Evolutionary conservation across 2,797 vertebrate species (phyloP).

Genomic region (Poeciliopsis gracilis): DNA sequence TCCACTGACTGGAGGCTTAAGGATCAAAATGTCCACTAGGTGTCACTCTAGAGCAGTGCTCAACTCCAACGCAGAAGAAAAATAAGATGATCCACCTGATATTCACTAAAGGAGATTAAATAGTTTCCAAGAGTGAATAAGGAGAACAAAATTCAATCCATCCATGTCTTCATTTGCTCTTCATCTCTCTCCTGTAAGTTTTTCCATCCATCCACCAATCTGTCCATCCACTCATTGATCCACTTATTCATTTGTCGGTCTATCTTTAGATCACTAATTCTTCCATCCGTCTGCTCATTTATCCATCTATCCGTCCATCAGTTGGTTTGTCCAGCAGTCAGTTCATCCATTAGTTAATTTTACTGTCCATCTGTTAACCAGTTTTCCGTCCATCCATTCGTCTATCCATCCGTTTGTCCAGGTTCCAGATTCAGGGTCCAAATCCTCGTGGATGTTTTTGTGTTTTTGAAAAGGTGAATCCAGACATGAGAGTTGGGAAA

Average conservation of each 20-base stretch:
- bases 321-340: no score
- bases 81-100: neutral
- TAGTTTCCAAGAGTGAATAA: neutral
- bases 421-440: neutral
- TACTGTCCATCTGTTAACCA: neutral
- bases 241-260: no score
- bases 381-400: neutral
- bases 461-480: neutral
- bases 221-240: no score
- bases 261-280: no score
- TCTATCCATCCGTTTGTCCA: neutral
- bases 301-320: no score
- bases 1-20: slow-evolving; percentile 1
- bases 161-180: neutral
- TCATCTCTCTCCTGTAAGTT: neutral
- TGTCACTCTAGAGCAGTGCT: neutral
- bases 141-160: neutral
- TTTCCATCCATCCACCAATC: neutral
- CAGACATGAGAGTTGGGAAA: neutral
- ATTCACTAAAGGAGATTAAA: neutral
- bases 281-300: no score
- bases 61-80: neutral
- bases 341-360: no score
- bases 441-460: neutral
- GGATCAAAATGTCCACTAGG: neutral